Conservation (phyloP, 1,140 invertebrate species). For the Ptiloglossa arizonensis region DNA sequence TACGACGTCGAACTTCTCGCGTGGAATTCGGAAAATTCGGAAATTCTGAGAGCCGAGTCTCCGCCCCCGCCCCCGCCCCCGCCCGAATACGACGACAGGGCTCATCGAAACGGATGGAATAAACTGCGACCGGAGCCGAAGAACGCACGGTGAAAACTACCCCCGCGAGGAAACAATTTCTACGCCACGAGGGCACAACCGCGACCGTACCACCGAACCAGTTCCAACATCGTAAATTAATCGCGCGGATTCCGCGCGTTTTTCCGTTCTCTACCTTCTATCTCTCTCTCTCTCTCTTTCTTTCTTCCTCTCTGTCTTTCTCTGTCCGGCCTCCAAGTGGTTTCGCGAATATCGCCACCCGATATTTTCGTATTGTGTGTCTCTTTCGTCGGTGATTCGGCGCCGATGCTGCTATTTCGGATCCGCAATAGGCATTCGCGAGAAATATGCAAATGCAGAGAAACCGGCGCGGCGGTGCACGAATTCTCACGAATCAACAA, state of each 20-base stretch:
- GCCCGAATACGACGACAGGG: background rate
- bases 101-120: background rate
- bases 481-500: slow-evolving; percentile 31
- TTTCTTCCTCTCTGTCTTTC: too few species aligned
- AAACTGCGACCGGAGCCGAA: too few species aligned
- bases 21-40: background rate
- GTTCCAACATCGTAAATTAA: slow-evolving; percentile 33
- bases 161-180: slow-evolving; percentile 2
- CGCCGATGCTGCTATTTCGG: background rate
- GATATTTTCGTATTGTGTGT: slow-evolving; percentile 35
- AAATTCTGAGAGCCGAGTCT: slow-evolving; percentile 2
- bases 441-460: slow-evolving; percentile 30
- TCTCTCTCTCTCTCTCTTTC: too few species aligned
- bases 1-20: background rate
- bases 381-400: background rate
- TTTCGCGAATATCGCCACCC: background rate
- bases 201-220: background rate
- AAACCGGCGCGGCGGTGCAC: slow-evolving; percentile 13
- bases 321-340: too few species aligned
- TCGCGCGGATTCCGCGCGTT: slow-evolving; percentile 19
- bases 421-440: slow-evolving; percentile 25
- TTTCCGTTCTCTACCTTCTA: too few species aligned
- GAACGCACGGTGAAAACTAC: background rate
- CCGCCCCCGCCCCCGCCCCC: too few species aligned
- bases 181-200: background rate